Evolutionary conservation across 2,797 vertebrate genomes (phyloP).

Genomic region (Tenualosa ilisha): DNA sequence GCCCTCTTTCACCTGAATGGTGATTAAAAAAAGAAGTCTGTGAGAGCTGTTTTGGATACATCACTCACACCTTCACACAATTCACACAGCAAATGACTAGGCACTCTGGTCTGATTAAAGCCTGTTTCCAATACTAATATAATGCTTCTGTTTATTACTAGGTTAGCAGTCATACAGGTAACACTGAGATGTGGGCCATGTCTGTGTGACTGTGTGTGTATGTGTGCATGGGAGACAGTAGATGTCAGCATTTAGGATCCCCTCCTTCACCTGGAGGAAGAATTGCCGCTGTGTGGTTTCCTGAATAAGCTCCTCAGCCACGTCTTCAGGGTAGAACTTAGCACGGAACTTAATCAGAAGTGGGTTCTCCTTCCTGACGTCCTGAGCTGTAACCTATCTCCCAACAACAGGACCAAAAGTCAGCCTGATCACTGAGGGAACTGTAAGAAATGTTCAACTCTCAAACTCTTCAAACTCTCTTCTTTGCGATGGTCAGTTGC

Average conservation of each 20-base stretch:
- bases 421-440: constrained; percentile 14
- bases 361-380: constrained; percentile 90
- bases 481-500: not conserved
- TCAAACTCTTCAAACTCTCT: not conserved
- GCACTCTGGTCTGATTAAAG: no score
- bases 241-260: constrained; percentile 88
- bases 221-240: constrained; percentile 72
- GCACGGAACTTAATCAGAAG: constrained; percentile 94
- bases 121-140: no score
- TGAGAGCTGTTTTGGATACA: no score
- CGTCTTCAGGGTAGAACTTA: constrained; percentile 96
- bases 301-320: constrained; percentile 93
- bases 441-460: not conserved
- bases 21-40: no score
- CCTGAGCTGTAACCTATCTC: constrained; percentile 89
- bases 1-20: constrained; percentile 91
- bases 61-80: no score
- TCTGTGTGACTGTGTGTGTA: no score
- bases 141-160: no score
- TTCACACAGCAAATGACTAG: no score
- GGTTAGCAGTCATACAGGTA: no score
- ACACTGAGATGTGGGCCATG: no score
- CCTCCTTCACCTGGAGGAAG: constrained; percentile 96
- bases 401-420: not conserved
- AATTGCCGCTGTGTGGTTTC: constrained; percentile 95